Evolutionary conservation across 2,888 invertebrate genomes (phyloP).

Genomic region (Hydraecia micacea): DNA sequence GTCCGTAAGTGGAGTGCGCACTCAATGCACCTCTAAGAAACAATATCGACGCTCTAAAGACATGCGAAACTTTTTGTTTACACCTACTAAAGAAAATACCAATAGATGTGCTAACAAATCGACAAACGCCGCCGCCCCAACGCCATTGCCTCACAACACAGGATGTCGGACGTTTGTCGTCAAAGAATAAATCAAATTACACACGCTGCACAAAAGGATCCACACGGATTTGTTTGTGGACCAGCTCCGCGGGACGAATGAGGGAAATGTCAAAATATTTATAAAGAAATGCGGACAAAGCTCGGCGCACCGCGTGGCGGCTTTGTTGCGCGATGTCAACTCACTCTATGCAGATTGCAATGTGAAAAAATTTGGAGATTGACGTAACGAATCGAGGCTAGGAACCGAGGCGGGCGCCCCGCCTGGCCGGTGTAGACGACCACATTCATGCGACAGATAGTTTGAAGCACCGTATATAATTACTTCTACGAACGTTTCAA

Average conservation of each 20-base stretch:
- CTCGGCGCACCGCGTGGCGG: slow-evolving; percentile 80
- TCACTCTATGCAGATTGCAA: slow-evolving; percentile 88
- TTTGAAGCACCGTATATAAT: slow-evolving; percentile 88
- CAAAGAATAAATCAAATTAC: slow-evolving; percentile 90
- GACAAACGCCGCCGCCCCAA: slow-evolving; percentile 83
- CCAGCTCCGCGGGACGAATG: slow-evolving; percentile 85
- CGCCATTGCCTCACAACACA: slow-evolving; percentile 73
- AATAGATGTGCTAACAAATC: slow-evolving; percentile 87
- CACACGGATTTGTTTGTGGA: slow-evolving; percentile 87
- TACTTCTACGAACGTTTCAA: slow-evolving; percentile 85
- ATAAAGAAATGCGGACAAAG: slow-evolving; percentile 89
- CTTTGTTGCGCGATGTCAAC: slow-evolving; percentile 87
- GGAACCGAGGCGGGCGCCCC: slow-evolving; percentile 81
- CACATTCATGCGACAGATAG: slow-evolving; percentile 82
- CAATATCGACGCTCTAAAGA: slow-evolving; percentile 77
- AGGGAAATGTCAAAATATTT: slow-evolving; percentile 90
- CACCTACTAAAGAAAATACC: slow-evolving; percentile 83
- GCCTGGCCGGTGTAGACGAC: slow-evolving; percentile 76
- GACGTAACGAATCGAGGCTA: slow-evolving; percentile 88
- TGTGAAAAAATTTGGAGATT: slow-evolving; percentile 86
- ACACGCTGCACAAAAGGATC: slow-evolving; percentile 86
- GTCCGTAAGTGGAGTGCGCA: slow-evolving; percentile 69
- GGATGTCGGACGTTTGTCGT: slow-evolving; percentile 86
- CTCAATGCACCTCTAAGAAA: slow-evolving; percentile 68
- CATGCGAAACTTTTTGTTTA: slow-evolving; percentile 82